These are phyloP conservation scores for Beaufortia kweichowensis DNA, from an alignment of 2,113 vertebrate species.

Conservation along the genomic window DNA sequence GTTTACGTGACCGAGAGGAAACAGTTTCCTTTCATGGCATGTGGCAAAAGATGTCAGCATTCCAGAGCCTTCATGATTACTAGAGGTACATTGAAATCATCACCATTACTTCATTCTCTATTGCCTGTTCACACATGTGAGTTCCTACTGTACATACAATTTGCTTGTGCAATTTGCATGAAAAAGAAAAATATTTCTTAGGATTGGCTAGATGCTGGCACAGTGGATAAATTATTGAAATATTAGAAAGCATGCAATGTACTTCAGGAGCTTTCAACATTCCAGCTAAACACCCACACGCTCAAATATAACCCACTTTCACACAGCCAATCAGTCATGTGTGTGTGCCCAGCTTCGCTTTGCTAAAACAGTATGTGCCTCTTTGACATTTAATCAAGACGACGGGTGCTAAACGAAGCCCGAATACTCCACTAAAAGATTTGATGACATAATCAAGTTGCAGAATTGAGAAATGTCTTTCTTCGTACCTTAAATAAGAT, in stretches of 20 bases:
- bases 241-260: slow-evolving; percentile 42
- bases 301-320: slow-evolving; percentile 46
- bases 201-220: not conserved
- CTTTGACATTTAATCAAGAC: slow-evolving; percentile 35
- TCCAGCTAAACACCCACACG: slow-evolving; percentile 40
- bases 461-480: slow-evolving; percentile 19
- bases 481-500: not conserved
- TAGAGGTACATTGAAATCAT: not conserved
- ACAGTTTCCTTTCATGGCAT: slow-evolving; percentile 1
- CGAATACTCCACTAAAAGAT: slow-evolving; percentile 25
- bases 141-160: not conserved
- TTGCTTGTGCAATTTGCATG: not conserved
- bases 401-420: slow-evolving; percentile 14
- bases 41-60: slow-evolving; percentile 10
- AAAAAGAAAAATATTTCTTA: not conserved
- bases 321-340: slow-evolving; percentile 24
- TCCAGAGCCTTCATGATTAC: slow-evolving; percentile 24
- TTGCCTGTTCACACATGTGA: not conserved
- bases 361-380: slow-evolving; percentile 26
- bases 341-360: not conserved
- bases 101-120: not conserved
- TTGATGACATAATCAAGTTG: slow-evolving; percentile 38
- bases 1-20: not conserved
- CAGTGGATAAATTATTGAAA: slow-evolving; percentile 43
- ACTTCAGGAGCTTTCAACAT: slow-evolving; percentile 41